These are phyloP conservation scores for Micromussa lordhowensis DNA, from an alignment of 92 coral and sea anemone genomes.

Conservation along the genomic window DNA sequence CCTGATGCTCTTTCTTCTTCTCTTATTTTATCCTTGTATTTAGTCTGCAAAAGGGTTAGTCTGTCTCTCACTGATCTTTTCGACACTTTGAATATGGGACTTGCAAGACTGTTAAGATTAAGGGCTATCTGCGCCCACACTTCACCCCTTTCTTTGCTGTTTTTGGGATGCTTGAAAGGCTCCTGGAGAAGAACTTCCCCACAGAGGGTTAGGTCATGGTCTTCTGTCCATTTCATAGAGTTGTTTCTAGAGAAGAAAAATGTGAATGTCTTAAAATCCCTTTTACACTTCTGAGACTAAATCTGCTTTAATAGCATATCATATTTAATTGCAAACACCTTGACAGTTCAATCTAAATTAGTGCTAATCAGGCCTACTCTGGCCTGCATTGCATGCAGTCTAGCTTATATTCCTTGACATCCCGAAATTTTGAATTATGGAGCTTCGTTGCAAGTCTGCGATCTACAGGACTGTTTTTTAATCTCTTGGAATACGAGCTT, in stretches of 20 bases:
- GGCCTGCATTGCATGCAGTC: not conserved
- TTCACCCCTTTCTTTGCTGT: conserved; percentile 40
- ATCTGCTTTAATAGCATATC: conserved; percentile 1
- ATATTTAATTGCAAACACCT: conserved; percentile 3
- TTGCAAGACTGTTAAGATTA: not conserved
- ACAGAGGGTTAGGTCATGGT: conserved; percentile 26
- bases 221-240: too few relatives aligned
- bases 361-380: conserved; percentile 14
- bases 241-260: conserved; percentile 32
- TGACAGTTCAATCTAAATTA: not conserved
- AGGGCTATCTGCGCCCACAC: conserved; percentile 31
- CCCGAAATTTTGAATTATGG: not conserved
- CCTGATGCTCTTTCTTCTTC: conserved; percentile 28
- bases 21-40: conserved; percentile 11
- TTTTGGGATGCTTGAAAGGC: conserved; percentile 45
- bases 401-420: too few relatives aligned
- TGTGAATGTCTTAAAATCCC: conserved; percentile 1
- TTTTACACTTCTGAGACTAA: not conserved
- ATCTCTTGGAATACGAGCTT: not conserved
- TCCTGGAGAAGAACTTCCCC: conserved; percentile 38
- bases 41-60: conserved; percentile 7
- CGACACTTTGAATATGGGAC: conserved; percentile 3
- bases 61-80: conserved; percentile 35
- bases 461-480: not conserved
- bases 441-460: not conserved